These are phyloP conservation scores for Melanotaenia boesemani DNA, from an alignment of 2,797 vertebrate species.

Conservation along the genomic window DNA sequence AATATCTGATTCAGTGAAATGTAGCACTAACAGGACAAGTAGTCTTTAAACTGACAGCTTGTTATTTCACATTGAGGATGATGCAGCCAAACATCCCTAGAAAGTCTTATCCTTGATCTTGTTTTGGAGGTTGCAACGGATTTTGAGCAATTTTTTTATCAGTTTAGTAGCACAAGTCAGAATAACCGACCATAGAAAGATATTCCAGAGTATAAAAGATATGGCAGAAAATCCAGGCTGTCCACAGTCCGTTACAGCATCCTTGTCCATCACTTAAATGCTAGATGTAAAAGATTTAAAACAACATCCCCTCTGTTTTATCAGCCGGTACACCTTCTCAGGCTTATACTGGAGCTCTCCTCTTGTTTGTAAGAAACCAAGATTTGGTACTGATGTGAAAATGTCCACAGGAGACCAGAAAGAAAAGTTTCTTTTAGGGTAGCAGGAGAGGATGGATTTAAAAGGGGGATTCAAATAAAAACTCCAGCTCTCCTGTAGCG, in stretches of 20 bases:
- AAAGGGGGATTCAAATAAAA: slow-evolving; percentile 47
- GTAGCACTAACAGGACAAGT: slow-evolving; percentile 35
- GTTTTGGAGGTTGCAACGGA: neutral
- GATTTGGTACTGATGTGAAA: slow-evolving; percentile 37
- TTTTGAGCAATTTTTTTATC: slow-evolving; percentile 15
- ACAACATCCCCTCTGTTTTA: slow-evolving; percentile 4
- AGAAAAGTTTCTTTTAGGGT: slow-evolving; percentile 28
- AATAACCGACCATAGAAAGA: neutral
- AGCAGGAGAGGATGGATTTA: slow-evolving; percentile 18
- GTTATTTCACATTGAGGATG: slow-evolving; percentile 61
- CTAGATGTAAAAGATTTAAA: slow-evolving; percentile 19
- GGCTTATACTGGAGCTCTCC: neutral
- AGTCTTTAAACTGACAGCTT: slow-evolving; percentile 46
- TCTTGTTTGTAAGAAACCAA: slow-evolving; percentile 19
- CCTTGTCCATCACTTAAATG: slow-evolving; percentile 6
- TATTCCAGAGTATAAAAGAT: slow-evolving; percentile 11
- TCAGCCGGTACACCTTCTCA: neutral
- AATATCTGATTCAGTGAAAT: slow-evolving; percentile 51
- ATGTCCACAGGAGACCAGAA: slow-evolving; percentile 39
- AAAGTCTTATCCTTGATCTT: slow-evolving; percentile 19
- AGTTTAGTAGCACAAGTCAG: neutral
- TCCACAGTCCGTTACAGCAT: neutral
- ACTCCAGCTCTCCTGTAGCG: slow-evolving; percentile 25
- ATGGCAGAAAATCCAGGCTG: neutral
- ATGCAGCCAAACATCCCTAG: slow-evolving; percentile 33